Evolutionary conservation across 1,140 invertebrate genomes (phyloP).

Genomic region (Drosophila tani): DNA sequence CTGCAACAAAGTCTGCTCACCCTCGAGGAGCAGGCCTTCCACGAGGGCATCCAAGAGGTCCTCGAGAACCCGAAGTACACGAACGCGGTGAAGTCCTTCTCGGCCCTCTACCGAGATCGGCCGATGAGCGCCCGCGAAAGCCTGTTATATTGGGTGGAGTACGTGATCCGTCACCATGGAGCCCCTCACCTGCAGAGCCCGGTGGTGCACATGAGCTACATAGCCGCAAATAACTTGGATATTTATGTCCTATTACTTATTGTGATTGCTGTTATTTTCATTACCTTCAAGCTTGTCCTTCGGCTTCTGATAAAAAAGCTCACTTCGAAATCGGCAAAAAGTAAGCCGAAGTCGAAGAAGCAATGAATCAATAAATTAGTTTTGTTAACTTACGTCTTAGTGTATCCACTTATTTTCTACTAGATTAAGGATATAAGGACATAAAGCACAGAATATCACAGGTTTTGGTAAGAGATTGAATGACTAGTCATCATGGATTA

Average conservation of each 20-base stretch:
- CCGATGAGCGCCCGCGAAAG: slow-evolving; percentile 70
- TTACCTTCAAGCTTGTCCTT: neutral
- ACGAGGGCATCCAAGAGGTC: slow-evolving; percentile 38
- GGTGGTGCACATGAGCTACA: slow-evolving; percentile 78
- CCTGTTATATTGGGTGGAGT: slow-evolving; percentile 85
- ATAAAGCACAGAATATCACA: too few species aligned
- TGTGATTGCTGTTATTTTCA: neutral
- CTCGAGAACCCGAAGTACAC: slow-evolving; percentile 62
- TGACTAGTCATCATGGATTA: too few species aligned
- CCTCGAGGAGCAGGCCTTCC: slow-evolving; percentile 86
- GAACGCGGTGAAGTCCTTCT: slow-evolving; percentile 49
- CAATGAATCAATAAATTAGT: neutral
- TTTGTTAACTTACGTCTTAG: too few species aligned
- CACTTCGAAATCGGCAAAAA: neutral
- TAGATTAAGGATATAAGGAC: neutral
- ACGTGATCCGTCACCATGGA: slow-evolving; percentile 85
- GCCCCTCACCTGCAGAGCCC: slow-evolving; percentile 71
- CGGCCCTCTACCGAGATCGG: slow-evolving; percentile 67
- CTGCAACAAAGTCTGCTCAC: slow-evolving; percentile 73
- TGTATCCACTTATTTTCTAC: neutral
- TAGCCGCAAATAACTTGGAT: slow-evolving; percentile 61
- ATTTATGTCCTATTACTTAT: slow-evolving; percentile 34
- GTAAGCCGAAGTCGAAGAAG: slow-evolving; percentile 1
- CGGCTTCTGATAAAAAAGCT: neutral
- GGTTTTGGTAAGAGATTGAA: too few species aligned